These are phyloP conservation scores for Pachymerium ferrugineum DNA, from an alignment of 2,888 invertebrate species.

Conservation along the genomic window DNA sequence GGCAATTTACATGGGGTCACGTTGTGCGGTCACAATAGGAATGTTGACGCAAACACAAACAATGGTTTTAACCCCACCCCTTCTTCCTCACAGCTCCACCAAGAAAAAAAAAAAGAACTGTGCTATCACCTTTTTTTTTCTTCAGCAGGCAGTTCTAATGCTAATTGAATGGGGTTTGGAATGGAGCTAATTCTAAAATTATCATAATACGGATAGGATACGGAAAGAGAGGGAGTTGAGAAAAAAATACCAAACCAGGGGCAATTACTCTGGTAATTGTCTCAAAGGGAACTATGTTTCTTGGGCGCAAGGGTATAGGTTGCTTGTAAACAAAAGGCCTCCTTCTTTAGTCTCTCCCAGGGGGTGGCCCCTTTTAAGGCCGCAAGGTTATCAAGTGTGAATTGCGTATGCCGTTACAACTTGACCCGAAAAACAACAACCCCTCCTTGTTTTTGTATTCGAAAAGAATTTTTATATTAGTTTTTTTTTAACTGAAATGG, in stretches of 20 bases:
- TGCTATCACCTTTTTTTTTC: not conserved
- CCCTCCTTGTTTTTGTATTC: not conserved
- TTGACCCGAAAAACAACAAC: constrained; percentile 29
- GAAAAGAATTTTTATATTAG: not conserved
- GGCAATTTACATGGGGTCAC: constrained; percentile 32
- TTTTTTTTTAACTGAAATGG: no score
- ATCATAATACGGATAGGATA: not conserved
- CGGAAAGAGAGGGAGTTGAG: not conserved
- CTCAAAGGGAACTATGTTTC: not conserved
- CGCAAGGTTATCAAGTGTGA: constrained; percentile 31
- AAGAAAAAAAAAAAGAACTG: not conserved
- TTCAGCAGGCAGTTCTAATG: not conserved
- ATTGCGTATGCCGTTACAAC: constrained; percentile 30
- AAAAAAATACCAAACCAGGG: not conserved
- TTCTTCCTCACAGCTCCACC: not conserved
- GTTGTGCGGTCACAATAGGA: constrained; percentile 20
- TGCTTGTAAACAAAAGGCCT: constrained; percentile 13
- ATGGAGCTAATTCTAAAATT: not conserved
- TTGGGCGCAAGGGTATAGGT: not conserved
- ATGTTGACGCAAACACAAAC: constrained; percentile 9
- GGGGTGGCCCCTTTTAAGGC: constrained; percentile 27
- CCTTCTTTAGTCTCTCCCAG: constrained; percentile 3
- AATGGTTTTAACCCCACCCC: not conserved
- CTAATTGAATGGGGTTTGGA: not conserved
- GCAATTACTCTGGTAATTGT: constrained; percentile 7